These are phyloP conservation scores for Drosophila ananassae DNA, from an alignment of 1,140 invertebrate genomes.

Conservation along the genomic window DNA sequence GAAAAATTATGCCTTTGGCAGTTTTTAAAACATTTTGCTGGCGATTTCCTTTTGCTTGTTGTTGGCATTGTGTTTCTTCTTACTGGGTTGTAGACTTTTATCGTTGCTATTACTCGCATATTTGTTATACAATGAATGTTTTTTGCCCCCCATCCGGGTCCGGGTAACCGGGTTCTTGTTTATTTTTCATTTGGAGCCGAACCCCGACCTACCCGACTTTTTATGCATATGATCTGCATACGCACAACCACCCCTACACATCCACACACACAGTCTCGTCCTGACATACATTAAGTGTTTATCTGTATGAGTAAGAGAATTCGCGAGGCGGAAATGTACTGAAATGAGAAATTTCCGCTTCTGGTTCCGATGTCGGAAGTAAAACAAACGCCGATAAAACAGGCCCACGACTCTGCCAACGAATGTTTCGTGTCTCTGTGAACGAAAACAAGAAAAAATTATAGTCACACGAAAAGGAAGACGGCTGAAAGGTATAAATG, in stretches of 20 bases:
- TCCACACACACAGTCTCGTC: background rate
- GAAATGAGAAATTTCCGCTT: slow-evolving; percentile 82
- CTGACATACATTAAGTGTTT: slow-evolving; percentile 10
- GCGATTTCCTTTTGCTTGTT: slow-evolving; percentile 46
- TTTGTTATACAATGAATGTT: slow-evolving; percentile 66
- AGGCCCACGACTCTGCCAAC: slow-evolving; percentile 29
- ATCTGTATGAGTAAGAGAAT: slow-evolving; percentile 23
- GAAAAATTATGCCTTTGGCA: slow-evolving; percentile 56
- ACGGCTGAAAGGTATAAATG: slow-evolving; percentile 58
- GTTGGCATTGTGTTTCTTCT: slow-evolving; percentile 25
- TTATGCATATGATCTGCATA: slow-evolving; percentile 70
- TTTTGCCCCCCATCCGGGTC: slow-evolving; percentile 37
- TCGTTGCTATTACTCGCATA: slow-evolving; percentile 75
- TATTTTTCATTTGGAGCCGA: slow-evolving; percentile 70
- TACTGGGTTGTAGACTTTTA: slow-evolving; percentile 50
- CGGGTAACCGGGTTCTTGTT: slow-evolving; percentile 60
- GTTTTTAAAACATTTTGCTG: slow-evolving; percentile 57
- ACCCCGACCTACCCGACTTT: slow-evolving; percentile 31
- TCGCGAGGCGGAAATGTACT: slow-evolving; percentile 73
- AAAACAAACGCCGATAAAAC: slow-evolving; percentile 82
- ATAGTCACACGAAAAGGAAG: slow-evolving; percentile 13
- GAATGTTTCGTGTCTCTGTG: slow-evolving; percentile 14
- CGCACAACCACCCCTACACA: slow-evolving; percentile 3
- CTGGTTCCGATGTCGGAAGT: slow-evolving; percentile 79
- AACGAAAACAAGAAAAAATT: background rate